A percentile compares a stretch with the other conserved stretches of the same genome.
These are phyloP conservation scores for Cinclus cinclus DNA, from an alignment of 2,113 vertebrate genomes.

Conservation along the genomic window DNA sequence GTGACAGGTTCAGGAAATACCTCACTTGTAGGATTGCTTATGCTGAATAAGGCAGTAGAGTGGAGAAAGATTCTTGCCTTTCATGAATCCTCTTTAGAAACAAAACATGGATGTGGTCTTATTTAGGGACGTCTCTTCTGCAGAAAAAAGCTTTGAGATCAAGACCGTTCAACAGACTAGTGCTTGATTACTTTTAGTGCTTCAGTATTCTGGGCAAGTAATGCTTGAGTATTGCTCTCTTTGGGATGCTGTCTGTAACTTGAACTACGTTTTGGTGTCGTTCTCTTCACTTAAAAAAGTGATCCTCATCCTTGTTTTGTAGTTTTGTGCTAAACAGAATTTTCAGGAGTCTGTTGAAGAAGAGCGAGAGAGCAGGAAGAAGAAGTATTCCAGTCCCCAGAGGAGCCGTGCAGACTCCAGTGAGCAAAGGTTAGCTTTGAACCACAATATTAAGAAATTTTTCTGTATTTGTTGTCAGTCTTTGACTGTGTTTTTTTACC, in stretches of 20 bases:
- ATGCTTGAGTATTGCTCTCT: background rate
- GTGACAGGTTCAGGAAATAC: background rate
- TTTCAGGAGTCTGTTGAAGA: conserved; percentile 86
- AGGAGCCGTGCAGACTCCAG: conserved; percentile 87
- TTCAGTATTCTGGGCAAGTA: background rate
- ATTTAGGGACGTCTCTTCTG: background rate
- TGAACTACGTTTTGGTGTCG: background rate
- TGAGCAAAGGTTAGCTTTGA: conserved; percentile 85
- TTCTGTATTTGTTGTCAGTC: background rate
- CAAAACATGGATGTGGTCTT: background rate
- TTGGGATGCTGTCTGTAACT: background rate
- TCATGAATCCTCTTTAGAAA: background rate
- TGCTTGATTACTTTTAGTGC: background rate
- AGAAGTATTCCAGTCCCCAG: conserved; percentile 89
- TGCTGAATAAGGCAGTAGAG: background rate
- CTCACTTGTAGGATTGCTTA: background rate
- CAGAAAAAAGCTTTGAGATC: background rate
- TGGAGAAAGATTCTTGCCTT: background rate
- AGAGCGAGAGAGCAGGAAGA: conserved; percentile 87
- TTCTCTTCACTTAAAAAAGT: background rate
- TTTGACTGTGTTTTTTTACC: background rate
- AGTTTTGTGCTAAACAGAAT: conserved; percentile 70
- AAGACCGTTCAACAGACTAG: background rate
- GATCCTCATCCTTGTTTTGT: background rate
- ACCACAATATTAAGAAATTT: background rate